Percentiles rank a stretch among this genome's conserved stretches.
Conservation (phyloP, 2,888 invertebrate species). For the Timema cristinae region DNA sequence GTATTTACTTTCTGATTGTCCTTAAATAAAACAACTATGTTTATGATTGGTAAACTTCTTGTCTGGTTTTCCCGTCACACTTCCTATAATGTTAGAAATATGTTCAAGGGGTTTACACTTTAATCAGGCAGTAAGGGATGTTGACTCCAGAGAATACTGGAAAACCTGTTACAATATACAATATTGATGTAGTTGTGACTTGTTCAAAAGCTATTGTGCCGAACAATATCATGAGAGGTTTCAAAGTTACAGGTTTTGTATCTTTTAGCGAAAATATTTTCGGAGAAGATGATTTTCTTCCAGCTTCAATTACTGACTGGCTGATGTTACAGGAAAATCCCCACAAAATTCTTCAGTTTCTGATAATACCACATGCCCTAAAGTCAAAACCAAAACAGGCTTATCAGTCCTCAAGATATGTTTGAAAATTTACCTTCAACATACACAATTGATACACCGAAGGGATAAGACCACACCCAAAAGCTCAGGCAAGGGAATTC, state of each 20-base stretch:
- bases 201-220: neutral
- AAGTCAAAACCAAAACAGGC: neutral
- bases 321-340: neutral
- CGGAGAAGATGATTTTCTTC: neutral
- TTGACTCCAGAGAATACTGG: neutral
- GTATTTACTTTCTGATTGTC: too few species aligned
- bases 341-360: neutral
- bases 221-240: neutral
- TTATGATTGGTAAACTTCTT: too few species aligned
- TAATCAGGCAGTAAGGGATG: conserved; percentile 16
- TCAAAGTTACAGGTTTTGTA: neutral
- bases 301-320: conserved; percentile 5
- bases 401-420: neutral
- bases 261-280: conserved; percentile 3
- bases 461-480: too few species aligned
- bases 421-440: too few species aligned
- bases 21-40: too few species aligned
- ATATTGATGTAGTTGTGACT: neutral
- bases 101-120: too few species aligned
- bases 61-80: too few species aligned
- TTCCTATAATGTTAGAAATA: too few species aligned
- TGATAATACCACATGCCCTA: too few species aligned
- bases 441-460: too few species aligned
- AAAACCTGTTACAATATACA: neutral
- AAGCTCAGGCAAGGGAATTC: too few species aligned